Percentiles rank a stretch among this genome's conserved stretches.
Evolutionary conservation across 2,113 vertebrate genomes (phyloP).

Genomic region (Stegastes partitus): DNA sequence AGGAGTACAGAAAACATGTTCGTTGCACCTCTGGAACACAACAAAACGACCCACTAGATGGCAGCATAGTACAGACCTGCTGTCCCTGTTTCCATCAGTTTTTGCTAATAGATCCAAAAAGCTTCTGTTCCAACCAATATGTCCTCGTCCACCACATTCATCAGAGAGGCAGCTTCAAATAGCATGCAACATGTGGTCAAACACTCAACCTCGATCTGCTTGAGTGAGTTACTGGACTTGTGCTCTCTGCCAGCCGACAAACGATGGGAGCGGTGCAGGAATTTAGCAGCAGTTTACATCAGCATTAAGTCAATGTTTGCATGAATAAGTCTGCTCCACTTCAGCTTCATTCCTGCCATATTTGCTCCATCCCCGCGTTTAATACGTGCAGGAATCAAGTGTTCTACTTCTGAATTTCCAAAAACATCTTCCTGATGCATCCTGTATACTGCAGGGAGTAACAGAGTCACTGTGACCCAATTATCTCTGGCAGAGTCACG

Average conservation of each 20-base stretch:
- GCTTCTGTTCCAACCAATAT: not conserved
- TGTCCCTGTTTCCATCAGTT: not conserved
- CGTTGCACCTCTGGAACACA: not conserved
- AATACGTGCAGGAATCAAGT: not conserved
- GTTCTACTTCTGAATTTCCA: not conserved
- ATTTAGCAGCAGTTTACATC: slow-evolving; percentile 15
- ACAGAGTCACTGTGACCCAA: slow-evolving; percentile 60
- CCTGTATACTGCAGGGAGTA: slow-evolving; percentile 26
- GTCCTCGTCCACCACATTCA: not conserved
- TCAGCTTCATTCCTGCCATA: not conserved
- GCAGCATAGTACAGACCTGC: slow-evolving; percentile 54
- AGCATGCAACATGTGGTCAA: not conserved
- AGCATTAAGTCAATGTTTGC: slow-evolving; percentile 5
- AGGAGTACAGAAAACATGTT: not conserved
- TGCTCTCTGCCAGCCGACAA: slow-evolving; percentile 7
- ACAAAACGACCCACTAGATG: slow-evolving; percentile 62
- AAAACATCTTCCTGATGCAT: slow-evolving; percentile 23
- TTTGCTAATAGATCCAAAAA: not conserved
- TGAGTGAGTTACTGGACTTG: not conserved
- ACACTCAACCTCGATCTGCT: slow-evolving; percentile 1
- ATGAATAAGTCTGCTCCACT: not conserved
- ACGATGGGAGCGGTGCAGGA: slow-evolving; percentile 32
- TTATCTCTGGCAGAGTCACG: slow-evolving; percentile 65
- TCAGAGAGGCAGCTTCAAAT: not conserved
- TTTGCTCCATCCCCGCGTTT: not conserved